Evolutionary conservation across 1,140 invertebrate species (phyloP), one percentile per base, ranked within the genome.

Genomic region (Chelonus insularis): DNA sequence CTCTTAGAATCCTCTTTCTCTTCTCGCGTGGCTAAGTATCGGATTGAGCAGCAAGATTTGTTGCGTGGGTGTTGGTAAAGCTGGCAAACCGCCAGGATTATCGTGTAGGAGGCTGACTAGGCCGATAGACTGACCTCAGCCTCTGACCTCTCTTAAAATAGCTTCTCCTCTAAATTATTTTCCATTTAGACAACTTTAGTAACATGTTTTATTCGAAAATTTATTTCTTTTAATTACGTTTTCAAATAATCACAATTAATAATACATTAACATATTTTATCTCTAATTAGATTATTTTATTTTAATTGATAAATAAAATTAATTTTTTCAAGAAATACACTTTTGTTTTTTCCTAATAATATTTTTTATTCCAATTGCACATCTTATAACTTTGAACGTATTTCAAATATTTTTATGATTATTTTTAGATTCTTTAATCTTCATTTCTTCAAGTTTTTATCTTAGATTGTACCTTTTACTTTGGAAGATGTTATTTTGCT

Each of bases 141-240:
- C 79, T 81, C 77, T 81, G 76, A 81, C 79, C 79, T 79, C 78
- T 79, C 79, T 76, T 75, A 68, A 81, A 81, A 81, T 81, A 81
- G 73, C 29, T 21, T 20, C 2, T 41, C 23, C 47, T 47, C n/a
- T 34, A 48, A 61, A 48, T 55, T n/a, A n/a, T n/a, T 52, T 52
- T 12, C 50, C 25, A 14, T 2, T 52, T 36, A 21, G n/a, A n/a
- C n/a, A 29, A 29, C 7, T 29, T 29, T 7, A 29, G 7, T 29
- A 29, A 29, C 3, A 29, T 29, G 3, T 29, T 29, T 29, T 29
- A 4, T 29, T 29, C 25, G 7, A 4, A 29, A 29, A 29, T 61
- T 72, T 72, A 69, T 72, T n/a, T n/a, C n/a, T n/a, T n/a, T n/a
- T n/a, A n/a, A n/a, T n/a, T n/a, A n/a, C n/a, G n/a, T n/a, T n/a